Evolutionary conservation across 2,113 vertebrate genomes (phyloP).

Genomic region (Neoarius graeffei): DNA sequence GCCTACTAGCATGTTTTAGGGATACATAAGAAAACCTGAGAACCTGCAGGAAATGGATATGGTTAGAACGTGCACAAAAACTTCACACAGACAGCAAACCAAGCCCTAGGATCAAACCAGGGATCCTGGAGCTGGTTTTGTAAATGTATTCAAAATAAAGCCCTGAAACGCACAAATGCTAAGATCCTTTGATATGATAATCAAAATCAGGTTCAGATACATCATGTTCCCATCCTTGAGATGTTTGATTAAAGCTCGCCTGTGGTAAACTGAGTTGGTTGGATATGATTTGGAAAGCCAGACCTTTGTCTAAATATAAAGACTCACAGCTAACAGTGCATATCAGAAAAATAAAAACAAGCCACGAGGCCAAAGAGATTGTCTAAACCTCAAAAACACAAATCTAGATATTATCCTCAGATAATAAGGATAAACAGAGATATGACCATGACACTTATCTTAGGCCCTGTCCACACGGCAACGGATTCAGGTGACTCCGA

Average conservation of each 20-base stretch:
- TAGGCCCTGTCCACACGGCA: too few species aligned
- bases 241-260: neutral
- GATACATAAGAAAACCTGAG: neutral
- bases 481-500: too few species aligned
- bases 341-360: neutral
- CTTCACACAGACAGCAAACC: neutral
- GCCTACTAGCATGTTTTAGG: neutral
- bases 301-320: neutral
- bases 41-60: neutral
- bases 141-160: neutral
- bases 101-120: neutral
- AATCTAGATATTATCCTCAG: conserved; percentile 10
- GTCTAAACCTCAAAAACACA: neutral
- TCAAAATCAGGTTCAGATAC: neutral
- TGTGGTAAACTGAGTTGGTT: neutral
- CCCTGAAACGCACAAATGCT: neutral
- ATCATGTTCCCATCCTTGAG: neutral
- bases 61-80: neutral
- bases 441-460: conserved; percentile 32
- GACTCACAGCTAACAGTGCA: neutral
- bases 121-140: neutral
- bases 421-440: conserved; percentile 23
- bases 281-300: neutral
- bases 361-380: neutral
- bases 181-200: neutral